Conservation (phyloP, 92 coral and sea anemone species). For the Porites divaricata region DNA sequence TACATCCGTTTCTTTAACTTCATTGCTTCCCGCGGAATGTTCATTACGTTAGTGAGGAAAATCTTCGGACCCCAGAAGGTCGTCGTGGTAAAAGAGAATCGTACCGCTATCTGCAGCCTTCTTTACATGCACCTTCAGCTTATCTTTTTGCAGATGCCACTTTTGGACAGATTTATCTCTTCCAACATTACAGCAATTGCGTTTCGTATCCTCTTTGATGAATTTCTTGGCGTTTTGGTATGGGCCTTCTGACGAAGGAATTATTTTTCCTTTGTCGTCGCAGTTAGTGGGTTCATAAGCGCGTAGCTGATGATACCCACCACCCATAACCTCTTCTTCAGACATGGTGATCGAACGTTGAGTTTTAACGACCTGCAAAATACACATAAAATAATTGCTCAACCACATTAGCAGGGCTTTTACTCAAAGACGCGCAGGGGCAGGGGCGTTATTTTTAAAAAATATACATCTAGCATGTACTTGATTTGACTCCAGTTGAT, state of each 20-base stretch:
- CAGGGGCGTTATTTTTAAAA: no score
- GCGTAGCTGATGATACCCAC: no score
- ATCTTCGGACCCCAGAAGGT: neutral
- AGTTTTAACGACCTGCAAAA: neutral
- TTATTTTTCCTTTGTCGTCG: neutral
- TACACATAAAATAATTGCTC: no score
- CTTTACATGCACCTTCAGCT: neutral
- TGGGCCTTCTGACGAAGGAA: neutral
- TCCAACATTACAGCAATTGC: neutral
- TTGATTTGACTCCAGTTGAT: no score
- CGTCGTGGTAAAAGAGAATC: neutral
- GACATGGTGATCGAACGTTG: neutral
- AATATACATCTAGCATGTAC: no score
- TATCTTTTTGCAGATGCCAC: neutral
- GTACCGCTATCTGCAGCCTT: neutral
- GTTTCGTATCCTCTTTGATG: neutral
- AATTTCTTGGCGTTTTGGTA: neutral
- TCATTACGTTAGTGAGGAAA: no score
- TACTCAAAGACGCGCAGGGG: no score
- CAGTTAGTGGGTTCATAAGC: neutral
- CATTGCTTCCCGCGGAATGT: no score
- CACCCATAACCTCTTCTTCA: neutral
- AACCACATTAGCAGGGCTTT: no score
- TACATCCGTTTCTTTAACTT: no score
- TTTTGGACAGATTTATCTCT: neutral